Base-by-base conservation (phyloP, 37 sponge, comb jelly and placozoan species). In the Halisarca cf. caerulea region DNA sequence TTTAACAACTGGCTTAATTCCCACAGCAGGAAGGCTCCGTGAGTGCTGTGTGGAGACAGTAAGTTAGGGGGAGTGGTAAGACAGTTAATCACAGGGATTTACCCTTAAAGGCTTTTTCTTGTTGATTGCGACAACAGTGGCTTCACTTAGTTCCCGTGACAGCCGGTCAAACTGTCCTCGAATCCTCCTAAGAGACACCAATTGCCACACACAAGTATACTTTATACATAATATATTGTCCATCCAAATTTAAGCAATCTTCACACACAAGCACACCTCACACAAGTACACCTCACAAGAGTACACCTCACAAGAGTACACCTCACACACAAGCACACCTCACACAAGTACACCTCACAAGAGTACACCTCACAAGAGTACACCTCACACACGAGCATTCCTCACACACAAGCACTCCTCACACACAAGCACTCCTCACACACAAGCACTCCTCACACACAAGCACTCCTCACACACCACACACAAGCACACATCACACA, bases 1-100 rank as follows among this genome's bases (percentile, higher is more conserved):
- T 58, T 90, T 97, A 0, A 82, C 83, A 30, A 90, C 82, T 23
- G 90, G 90, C 82, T 92, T 94, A 51, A 97, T 84, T 14, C 92
- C 94, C 35, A 97, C 79, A n/a, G 94, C 88, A 18, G 97, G 97
- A 15, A 94, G 85, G 55, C 92, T 92, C 21, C 97, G 81, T n/a
- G 90, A 91, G 23, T 80, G 60, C 82, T 78, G 58, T 33, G 37
- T 27, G 39, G 40, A 36, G 30, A 7, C 1, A 32, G 78, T 70
- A 60, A 86, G 61, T 42, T 61, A 79, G 18, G 87, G 73, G 39
- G 64, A 66, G 11, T 41, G 32, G 18, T 1, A 5, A 18, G n/a
- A 0, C 30, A 25, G 80, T 47, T 27, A 79, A 45, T 24, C 1
- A 38, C 44, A 39, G 78, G 43, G 44, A 38, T 33, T 54, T 44